Percentiles rank a stretch among this genome's conserved stretches.
These are phyloP conservation scores for Danio aesculapii DNA, from an alignment of 2,797 vertebrate species.

Conservation along the genomic window DNA sequence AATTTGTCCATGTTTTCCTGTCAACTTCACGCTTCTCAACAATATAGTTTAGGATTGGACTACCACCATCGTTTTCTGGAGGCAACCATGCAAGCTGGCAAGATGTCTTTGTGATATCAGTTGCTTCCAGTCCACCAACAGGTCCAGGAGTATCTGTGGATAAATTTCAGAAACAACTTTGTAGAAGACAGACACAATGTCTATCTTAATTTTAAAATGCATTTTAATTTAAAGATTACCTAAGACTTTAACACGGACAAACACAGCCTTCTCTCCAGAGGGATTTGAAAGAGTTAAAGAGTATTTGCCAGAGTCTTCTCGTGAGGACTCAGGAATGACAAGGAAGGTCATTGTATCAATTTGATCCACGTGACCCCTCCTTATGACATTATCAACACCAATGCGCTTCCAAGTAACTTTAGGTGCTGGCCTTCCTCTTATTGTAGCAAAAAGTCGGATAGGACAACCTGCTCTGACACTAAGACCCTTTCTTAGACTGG, in stretches of 20 bases:
- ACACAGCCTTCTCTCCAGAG: slow-evolving; percentile 96
- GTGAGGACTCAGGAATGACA: slow-evolving; percentile 95
- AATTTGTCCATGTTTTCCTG: slow-evolving; percentile 94
- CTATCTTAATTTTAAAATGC: slow-evolving; percentile 17
- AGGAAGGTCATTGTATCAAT: slow-evolving; percentile 98
- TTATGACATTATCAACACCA: slow-evolving; percentile 93
- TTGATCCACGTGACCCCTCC: slow-evolving; percentile 94
- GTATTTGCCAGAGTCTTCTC: slow-evolving; percentile 97
- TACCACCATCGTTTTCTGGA: slow-evolving; percentile 97
- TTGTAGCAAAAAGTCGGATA: slow-evolving; percentile 93
- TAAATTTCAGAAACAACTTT: slow-evolving; percentile 5
- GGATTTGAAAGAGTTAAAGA: slow-evolving; percentile 91
- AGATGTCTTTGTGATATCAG: slow-evolving; percentile 90
- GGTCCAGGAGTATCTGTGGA: slow-evolving; percentile 94
- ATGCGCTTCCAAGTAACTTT: slow-evolving; percentile 96
- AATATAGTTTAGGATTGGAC: slow-evolving; percentile 91
- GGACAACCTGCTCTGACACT: slow-evolving; percentile 95
- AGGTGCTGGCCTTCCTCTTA: slow-evolving; percentile 94
- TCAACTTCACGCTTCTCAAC: slow-evolving; percentile 96
- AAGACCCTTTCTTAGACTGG: slow-evolving; percentile 94
- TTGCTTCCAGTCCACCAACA: slow-evolving; percentile 89
- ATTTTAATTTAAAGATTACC: slow-evolving; percentile 77
- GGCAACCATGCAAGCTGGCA: slow-evolving; percentile 95
- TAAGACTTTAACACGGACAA: slow-evolving; percentile 95
- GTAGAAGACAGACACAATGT: neutral